Percentiles rank a stretch among this genome's conserved stretches.
Conservation (phyloP, 2,113 vertebrate species). For the Montifringilla adamsi region DNA sequence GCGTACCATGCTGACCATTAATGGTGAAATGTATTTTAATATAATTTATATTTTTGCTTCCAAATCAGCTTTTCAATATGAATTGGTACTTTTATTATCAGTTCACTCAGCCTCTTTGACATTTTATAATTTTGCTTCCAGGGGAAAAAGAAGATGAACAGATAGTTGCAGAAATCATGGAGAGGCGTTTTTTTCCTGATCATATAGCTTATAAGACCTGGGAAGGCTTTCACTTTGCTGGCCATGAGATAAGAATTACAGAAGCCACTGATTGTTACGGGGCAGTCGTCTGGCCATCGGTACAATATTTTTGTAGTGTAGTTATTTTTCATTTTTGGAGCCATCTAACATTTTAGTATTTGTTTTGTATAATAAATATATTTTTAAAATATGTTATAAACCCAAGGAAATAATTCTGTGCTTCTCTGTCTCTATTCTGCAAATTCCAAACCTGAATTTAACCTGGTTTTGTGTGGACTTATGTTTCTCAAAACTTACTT, state of each 20-base stretch:
- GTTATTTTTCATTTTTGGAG: background rate
- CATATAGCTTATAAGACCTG: conserved; percentile 74
- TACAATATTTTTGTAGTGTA: conserved; percentile 47
- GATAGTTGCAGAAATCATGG: conserved; percentile 82
- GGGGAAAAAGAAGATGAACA: conserved; percentile 63
- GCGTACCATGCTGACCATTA: background rate
- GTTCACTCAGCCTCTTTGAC: background rate
- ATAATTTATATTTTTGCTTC: background rate
- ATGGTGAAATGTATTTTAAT: background rate
- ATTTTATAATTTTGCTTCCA: conserved; percentile 10
- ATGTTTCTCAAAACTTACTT: background rate
- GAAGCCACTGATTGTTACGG: conserved; percentile 89
- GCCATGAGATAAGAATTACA: conserved; percentile 86
- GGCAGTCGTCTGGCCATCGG: conserved; percentile 94
- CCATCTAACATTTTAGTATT: background rate
- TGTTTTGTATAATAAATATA: background rate
- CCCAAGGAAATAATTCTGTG: background rate
- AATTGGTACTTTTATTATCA: background rate
- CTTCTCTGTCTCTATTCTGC: background rate
- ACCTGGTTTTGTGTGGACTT: background rate
- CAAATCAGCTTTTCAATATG: background rate
- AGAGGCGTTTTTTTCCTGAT: conserved; percentile 79
- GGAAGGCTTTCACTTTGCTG: conserved; percentile 87
- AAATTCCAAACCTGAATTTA: background rate
- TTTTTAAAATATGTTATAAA: background rate